Evolutionary conservation across 2,888 invertebrate genomes (phyloP).

Genomic region (Pseudoips prasinana): DNA sequence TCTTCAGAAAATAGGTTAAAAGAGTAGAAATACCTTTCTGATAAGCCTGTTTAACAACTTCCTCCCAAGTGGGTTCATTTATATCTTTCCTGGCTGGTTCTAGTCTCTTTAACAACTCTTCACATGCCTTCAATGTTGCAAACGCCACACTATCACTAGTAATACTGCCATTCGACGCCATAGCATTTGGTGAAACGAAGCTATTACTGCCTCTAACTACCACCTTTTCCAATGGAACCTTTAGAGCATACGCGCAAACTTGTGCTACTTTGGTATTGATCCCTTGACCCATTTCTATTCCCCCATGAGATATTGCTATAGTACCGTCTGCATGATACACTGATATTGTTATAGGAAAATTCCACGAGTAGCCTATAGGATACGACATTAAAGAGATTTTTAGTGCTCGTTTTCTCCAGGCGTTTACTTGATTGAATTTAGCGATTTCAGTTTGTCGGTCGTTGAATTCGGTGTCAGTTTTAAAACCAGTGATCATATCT

Average conservation of each 20-base stretch:
- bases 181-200: constrained; percentile 85
- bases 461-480: constrained; percentile 79
- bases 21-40: constrained; percentile 63
- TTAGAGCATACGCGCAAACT: constrained; percentile 86
- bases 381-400: constrained; percentile 85
- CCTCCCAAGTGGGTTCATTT: constrained; percentile 73
- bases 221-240: constrained; percentile 82
- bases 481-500: constrained; percentile 81
- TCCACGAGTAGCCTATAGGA: constrained; percentile 75
- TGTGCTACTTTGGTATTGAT: constrained; percentile 86
- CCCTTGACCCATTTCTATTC: constrained; percentile 90
- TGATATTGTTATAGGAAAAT: constrained; percentile 82
- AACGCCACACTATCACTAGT: constrained; percentile 86
- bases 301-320: constrained; percentile 85
- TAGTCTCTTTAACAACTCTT: constrained; percentile 67
- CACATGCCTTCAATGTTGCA: constrained; percentile 80
- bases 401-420: constrained; percentile 88
- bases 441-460: constrained; percentile 72
- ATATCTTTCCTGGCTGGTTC: constrained; percentile 61
- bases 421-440: constrained; percentile 83
- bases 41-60: constrained; percentile 74
- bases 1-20: too few species aligned
- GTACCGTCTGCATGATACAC: constrained; percentile 86
- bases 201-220: constrained; percentile 85
- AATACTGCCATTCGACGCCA: constrained; percentile 86